Conservation (phyloP, 2,113 vertebrate species). For the Ginglymostoma cirratum region DNA sequence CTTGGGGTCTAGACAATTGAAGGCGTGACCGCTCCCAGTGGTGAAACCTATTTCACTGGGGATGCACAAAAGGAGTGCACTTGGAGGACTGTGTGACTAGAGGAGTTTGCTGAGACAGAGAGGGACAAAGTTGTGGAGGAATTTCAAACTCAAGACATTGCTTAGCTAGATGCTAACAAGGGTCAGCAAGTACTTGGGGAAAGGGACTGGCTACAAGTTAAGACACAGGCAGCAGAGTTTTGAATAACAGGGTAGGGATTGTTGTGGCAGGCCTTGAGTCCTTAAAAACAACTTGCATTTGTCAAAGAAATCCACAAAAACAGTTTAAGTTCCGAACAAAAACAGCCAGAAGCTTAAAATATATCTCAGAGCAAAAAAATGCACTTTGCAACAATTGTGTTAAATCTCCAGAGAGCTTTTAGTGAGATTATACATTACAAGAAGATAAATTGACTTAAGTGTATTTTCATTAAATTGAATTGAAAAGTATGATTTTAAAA, state of each 20-base stretch:
- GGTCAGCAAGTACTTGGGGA: background rate
- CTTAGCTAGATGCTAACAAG: background rate
- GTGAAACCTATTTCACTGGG: background rate
- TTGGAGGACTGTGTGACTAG: background rate
- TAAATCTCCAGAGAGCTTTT: constrained; percentile 6
- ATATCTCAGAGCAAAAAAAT: constrained; percentile 14
- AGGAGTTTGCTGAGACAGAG: background rate
- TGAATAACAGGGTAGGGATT: background rate
- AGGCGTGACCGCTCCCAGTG: too few relatives aligned
- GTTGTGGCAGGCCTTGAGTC: background rate
- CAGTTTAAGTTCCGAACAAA: background rate
- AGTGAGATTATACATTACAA: background rate
- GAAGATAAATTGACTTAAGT: constrained; percentile 20
- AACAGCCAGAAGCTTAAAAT: background rate
- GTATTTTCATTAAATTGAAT: constrained; percentile 22
- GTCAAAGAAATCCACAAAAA: background rate
- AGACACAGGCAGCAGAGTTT: background rate
- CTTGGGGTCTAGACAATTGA: too few relatives aligned
- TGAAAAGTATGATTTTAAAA: constrained; percentile 7
- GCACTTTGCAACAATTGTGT: background rate
- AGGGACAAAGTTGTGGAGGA: background rate
- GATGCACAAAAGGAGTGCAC: background rate
- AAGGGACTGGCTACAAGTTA: background rate
- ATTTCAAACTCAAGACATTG: background rate
- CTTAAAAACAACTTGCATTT: background rate